Percentiles rank a stretch among this genome's conserved stretches.
phyloP scores from a whole-genome alignment of 1,140 invertebrate species.

The Physella acuta region DNA sequence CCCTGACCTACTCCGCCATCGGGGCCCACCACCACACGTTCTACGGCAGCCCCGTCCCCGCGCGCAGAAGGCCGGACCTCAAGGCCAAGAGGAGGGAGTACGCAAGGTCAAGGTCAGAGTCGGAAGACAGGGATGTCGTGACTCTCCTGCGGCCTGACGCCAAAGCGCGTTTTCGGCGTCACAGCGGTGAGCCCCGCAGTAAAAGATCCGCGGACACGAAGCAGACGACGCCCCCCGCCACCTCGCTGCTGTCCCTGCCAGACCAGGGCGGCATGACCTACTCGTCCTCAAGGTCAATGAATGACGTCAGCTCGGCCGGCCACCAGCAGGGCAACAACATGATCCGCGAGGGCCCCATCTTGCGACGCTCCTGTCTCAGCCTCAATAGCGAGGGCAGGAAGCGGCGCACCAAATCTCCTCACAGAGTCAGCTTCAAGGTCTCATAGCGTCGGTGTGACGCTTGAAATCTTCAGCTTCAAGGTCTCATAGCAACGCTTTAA shows the following conservation, averaged over 20 bases:
- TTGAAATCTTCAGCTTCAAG: too few relatives aligned
- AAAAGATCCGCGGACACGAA: not conserved
- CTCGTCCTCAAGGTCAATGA: conserved; percentile 11
- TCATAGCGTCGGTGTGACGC: too few relatives aligned
- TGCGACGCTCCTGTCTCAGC: conserved; percentile 28
- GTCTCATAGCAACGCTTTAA: too few relatives aligned
- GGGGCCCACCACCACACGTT: not conserved
- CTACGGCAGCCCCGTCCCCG: conserved; percentile 6
- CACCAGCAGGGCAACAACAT: not conserved
- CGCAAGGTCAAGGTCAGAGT: conserved; percentile 10
- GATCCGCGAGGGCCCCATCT: not conserved
- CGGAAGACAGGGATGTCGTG: conserved; percentile 3
- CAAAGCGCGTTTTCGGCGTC: not conserved
- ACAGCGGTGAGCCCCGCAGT: conserved; percentile 11
- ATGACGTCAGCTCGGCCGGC: conserved; percentile 11
- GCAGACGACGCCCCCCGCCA: not conserved
- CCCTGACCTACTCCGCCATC: not conserved
- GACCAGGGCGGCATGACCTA: not conserved
- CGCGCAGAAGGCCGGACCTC: not conserved
- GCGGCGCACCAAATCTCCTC: conserved; percentile 21
- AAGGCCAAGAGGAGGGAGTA: conserved; percentile 1
- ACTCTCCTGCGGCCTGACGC: not conserved
- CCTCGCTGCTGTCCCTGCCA: not conserved
- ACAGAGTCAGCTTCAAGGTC: conserved; percentile 30
- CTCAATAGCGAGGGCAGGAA: conserved; percentile 26